Percentiles rank a stretch among this genome's conserved stretches.
These are phyloP conservation scores for Coreoperca whiteheadi DNA, from an alignment of 2,113 vertebrate genomes.

Conservation along the genomic window DNA sequence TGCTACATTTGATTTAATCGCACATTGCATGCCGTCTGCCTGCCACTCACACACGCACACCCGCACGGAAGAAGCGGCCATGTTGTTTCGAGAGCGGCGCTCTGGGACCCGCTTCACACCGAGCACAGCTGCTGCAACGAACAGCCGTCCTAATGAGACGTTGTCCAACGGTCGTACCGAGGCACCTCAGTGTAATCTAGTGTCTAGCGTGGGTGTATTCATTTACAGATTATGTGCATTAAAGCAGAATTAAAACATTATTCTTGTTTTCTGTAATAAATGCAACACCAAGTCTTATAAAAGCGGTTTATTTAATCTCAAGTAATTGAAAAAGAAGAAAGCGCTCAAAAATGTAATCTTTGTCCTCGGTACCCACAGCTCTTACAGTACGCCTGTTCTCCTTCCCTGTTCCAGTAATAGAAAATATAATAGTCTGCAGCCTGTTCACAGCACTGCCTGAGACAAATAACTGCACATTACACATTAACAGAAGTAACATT, in stretches of 20 bases:
- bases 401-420: slow-evolving; percentile 68
- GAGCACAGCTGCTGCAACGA: slow-evolving; percentile 46
- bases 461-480: slow-evolving; percentile 67
- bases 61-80: slow-evolving; percentile 16
- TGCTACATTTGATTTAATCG: slow-evolving; percentile 37
- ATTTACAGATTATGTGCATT: slow-evolving; percentile 12
- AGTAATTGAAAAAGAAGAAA: slow-evolving; percentile 69
- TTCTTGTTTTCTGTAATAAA: slow-evolving; percentile 48
- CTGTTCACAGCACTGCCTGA: slow-evolving; percentile 54
- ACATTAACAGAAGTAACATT: slow-evolving; percentile 66
- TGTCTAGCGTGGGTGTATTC: slow-evolving; percentile 14
- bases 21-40: background rate
- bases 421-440: slow-evolving; percentile 66
- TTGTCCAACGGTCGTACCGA: slow-evolving; percentile 16
- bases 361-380: slow-evolving; percentile 10
- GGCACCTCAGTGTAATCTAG: slow-evolving; percentile 10
- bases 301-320: slow-evolving; percentile 75
- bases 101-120: slow-evolving; percentile 17
- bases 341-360: slow-evolving; percentile 54
- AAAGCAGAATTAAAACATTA: slow-evolving; percentile 10
- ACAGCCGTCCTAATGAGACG: slow-evolving; percentile 39
- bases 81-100: slow-evolving; percentile 3
- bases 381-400: slow-evolving; percentile 40
- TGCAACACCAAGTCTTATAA: slow-evolving; percentile 57
- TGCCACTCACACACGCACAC: background rate